These are phyloP conservation scores for Stenodera caucasica DNA, from an alignment of 2,888 invertebrate genomes.

Conservation along the genomic window DNA sequence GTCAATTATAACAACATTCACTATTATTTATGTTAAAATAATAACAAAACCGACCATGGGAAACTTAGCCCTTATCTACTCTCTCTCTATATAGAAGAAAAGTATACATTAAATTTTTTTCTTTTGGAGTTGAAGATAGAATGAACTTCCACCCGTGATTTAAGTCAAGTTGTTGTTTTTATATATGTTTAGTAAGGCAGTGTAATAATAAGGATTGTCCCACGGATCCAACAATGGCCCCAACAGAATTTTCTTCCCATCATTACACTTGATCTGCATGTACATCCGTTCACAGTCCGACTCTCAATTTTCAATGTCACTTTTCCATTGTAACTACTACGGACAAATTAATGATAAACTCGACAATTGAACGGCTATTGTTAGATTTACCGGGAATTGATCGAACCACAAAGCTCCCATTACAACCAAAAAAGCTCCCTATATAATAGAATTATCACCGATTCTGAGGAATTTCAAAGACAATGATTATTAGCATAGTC, in stretches of 20 bases:
- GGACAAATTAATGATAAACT: slow-evolving; percentile 43
- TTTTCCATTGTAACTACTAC: slow-evolving; percentile 29
- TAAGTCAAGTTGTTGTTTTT: slow-evolving; percentile 32
- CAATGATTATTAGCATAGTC: slow-evolving; percentile 42
- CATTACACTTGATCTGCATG: slow-evolving; percentile 58
- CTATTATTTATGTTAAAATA: slow-evolving; percentile 44
- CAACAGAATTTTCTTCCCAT: slow-evolving; percentile 50
- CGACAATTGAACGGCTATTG: slow-evolving; percentile 34
- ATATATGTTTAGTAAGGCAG: slow-evolving; percentile 54
- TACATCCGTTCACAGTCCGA: slow-evolving; percentile 53
- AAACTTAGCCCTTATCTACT: slow-evolving; percentile 37
- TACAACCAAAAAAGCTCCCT: slow-evolving; percentile 17
- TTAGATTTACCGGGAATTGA: slow-evolving; percentile 33
- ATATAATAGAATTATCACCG: slow-evolving; percentile 17
- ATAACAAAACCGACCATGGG: slow-evolving; percentile 47
- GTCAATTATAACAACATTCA: slow-evolving; percentile 51
- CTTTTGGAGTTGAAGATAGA: slow-evolving; percentile 18
- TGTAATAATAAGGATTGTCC: slow-evolving; percentile 55
- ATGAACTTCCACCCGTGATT: slow-evolving; percentile 49
- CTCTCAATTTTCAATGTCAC: slow-evolving; percentile 57
- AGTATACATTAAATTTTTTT: slow-evolving; percentile 44
- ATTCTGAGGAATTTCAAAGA: slow-evolving; percentile 32
- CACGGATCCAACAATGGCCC: slow-evolving; percentile 52
- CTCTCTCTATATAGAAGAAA: background rate
- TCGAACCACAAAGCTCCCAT: slow-evolving; percentile 17